Evolutionary conservation across 2,888 invertebrate genomes (phyloP), one percentile per base, ranked within the genome.

Genomic region (Halocaridina rubra): DNA sequence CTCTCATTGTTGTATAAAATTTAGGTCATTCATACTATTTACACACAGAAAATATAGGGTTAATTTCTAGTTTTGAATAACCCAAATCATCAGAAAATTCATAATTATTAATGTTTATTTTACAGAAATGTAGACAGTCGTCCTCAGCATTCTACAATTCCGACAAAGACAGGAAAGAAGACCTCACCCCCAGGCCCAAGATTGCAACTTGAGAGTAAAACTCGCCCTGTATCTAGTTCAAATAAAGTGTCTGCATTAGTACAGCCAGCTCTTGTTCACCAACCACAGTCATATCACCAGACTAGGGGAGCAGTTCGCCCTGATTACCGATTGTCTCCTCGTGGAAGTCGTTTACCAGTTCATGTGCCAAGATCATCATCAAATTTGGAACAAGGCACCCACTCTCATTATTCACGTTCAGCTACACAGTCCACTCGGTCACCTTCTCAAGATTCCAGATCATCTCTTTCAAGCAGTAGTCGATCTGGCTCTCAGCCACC

Each of bases 351-450:
- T n/a, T 32, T 77, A 19, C 77, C 77, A 1, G 32, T 77, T 19
- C 77, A 77, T 27, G 59, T 77, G 16, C 59, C 57, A 61, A 29
- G 77, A 22, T 77, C 77, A 3, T 16, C 77, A 8, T 61, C 61
- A 32, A 53, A 77, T 32, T 29, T 61, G 24, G 77, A 77, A 8
- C 33, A 24, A 39, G 72, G 69, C 24, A n/a, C 69, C 29, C 30
- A 69, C 16, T 29, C 32, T 5, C 8, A 27, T 29, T 69, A 29
- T 19, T n/a, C n/a, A n/a, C 69, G 29, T 19, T 27, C 19, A 13
- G 2, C 29, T n/a, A 29, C 16, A 22, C 27, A 19, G 19, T 13
- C 69, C 27, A 27, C 69, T 30, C 29, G 69, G 69, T 69, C 61
- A 22, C 61, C 77, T 1, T 32, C 77, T 61, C 77, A 77, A 22